Conservation (phyloP, 2,888 invertebrate species). For the Dolichopus griseipennis region DNA sequence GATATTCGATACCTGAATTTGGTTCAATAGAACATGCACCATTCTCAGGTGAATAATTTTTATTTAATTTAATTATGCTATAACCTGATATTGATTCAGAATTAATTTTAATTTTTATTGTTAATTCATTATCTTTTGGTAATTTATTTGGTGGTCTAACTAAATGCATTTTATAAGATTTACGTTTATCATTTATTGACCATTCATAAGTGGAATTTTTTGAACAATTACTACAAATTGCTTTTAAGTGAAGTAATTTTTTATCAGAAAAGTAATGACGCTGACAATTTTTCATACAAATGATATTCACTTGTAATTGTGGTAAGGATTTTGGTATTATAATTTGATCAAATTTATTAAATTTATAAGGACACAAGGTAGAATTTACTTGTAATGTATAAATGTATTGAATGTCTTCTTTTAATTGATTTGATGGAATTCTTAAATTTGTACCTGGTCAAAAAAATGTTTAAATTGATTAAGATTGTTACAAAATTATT, state of each 20-base stretch:
- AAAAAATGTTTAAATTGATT: not conserved
- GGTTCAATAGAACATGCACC: slow-evolving; percentile 17
- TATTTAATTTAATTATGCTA: not conserved
- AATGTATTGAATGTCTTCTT: not conserved
- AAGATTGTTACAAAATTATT: not conserved
- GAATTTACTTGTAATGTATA: not conserved
- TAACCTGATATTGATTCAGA: not conserved
- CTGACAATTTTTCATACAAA: slow-evolving; percentile 18
- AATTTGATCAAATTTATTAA: slow-evolving; percentile 8
- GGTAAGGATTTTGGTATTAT: slow-evolving; percentile 13
- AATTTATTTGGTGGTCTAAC: not conserved
- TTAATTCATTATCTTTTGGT: not conserved
- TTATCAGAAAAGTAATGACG: slow-evolving; percentile 9
- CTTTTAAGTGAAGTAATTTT: slow-evolving; percentile 15
- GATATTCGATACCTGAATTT: slow-evolving; percentile 14
- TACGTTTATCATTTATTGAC: not conserved
- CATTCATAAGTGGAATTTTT: not conserved
- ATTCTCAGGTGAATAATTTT: not conserved
- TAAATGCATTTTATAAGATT: slow-evolving; percentile 4
- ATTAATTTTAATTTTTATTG: not conserved
- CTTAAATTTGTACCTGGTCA: slow-evolving; percentile 10
- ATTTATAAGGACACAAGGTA: not conserved
- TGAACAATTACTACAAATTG: slow-evolving; percentile 14
- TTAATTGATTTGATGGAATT: slow-evolving; percentile 13
- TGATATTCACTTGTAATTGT: slow-evolving; percentile 9